Evolutionary conservation across 2,113 vertebrate genomes (phyloP), one percentile per base, ranked within the genome.

Genomic region (Brevimyrus niger): DNA sequence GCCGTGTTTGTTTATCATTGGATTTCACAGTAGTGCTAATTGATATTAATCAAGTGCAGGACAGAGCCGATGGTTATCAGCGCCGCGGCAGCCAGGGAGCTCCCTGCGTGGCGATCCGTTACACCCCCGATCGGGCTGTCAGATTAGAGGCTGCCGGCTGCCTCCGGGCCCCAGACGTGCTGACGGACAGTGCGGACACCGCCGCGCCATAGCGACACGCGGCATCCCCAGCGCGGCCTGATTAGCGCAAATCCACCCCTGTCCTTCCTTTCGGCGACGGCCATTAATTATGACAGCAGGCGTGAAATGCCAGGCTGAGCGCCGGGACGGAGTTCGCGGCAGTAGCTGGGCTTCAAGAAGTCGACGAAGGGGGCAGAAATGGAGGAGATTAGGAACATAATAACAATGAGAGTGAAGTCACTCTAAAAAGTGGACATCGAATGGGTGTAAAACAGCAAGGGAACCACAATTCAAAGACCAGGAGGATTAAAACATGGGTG

Each of bases 21-120:
- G 35, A 42, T 83, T 89, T 80, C 88, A 76, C 61, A 44, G 69
- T 2, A 46, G 88, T 47, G 27, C 73, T 83, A 83, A 55, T 89
- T 89, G 88, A 89, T 89, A 89, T 89, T 83, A 89, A 83, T 83
- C 69, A 82, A 23, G 88, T 51, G 73, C 50, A 55, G 82, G 23
- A 55, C 88, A 89, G 88, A 42, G 17, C 35, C 35, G 88, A 89
- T 83, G 21, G 17, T 83, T 89, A 89, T 89, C 69, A 53, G 88
- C 0, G 10, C 17, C 10, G 88, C 44, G 47, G 38, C 88, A 11
- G 47, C 84, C 23, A 35, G 69, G 2, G 27, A 80, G 46, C 2
- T 88, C 44, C 65, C 88, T 38, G 65, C 47, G 55, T 76, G 46
- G 44, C 44, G 65, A 88, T 88, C 88, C 47, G 27, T 53, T 73